These are phyloP conservation scores for Coptodon bakossiorum DNA, from an alignment of 2,113 vertebrate genomes.

Conservation along the genomic window DNA sequence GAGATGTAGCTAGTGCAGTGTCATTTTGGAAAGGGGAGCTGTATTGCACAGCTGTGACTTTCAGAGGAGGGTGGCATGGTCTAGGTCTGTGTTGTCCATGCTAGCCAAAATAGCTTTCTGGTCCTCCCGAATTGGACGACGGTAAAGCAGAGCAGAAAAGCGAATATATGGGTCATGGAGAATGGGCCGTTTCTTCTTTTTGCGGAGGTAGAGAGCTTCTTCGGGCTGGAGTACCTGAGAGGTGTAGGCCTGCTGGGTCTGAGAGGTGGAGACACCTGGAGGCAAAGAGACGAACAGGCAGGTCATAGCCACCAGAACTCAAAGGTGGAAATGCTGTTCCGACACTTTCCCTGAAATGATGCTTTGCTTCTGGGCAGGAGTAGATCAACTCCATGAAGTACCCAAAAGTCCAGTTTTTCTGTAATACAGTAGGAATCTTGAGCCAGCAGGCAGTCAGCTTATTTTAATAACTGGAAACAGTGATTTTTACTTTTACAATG, in stretches of 20 bases:
- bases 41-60: conserved; percentile 11
- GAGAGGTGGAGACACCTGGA: conserved; percentile 91
- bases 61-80: conserved; percentile 75
- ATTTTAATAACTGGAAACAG: neutral
- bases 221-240: conserved; percentile 97
- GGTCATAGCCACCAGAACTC: neutral
- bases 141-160: conserved; percentile 89
- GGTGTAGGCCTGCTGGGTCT: conserved; percentile 94
- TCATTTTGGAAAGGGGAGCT: conserved; percentile 5
- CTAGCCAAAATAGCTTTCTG: conserved; percentile 96
- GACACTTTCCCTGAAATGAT: neutral
- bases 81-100: conserved; percentile 87
- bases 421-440: neutral
- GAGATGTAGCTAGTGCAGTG: neutral
- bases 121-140: conserved; percentile 85
- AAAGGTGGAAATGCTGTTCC: neutral
- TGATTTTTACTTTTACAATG: neutral
- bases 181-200: conserved; percentile 91
- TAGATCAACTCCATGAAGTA: neutral
- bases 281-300: neutral
- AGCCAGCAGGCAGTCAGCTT: neutral
- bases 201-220: conserved; percentile 98
- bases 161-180: conserved; percentile 91
- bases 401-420: neutral
- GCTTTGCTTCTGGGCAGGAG: neutral